Evolutionary conservation across 2,797 vertebrate species (phyloP), one percentile per base, ranked within the genome.

Genomic region (Lerista edwardsae): DNA sequence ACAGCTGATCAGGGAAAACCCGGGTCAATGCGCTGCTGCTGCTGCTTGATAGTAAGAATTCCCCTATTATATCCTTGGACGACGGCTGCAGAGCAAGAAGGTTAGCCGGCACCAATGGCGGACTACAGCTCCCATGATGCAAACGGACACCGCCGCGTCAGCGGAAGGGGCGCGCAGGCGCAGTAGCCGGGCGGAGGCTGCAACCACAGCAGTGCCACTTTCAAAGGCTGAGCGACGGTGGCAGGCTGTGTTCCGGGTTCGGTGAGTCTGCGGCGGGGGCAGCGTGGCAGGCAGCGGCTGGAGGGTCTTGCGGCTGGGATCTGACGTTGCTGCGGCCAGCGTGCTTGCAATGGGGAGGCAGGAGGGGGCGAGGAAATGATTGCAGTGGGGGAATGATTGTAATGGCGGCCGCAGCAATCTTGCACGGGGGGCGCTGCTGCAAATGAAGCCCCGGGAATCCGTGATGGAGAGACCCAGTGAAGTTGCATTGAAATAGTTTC

Each of bases 41-140:
- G 39, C 47, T 55, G 65, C n/a, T 14, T 9, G 14, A 25, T 47
- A 12, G 7, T 15, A 12, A 1, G 27, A 19, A 8, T 3, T 55
- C 9, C 57, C 14, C 31, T 7, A 11, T 1, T 44, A 4, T 9
- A 44, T 1, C 71, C 25, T 55, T 55, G 51, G 51, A 55, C 15
- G 51, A 55, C 51, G 15, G 51, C 51, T 15, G 51, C 51, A 17
- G 51, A 17, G 51, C 51, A 17, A 51, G 12, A 51, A 47, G 11
- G n/a, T n/a, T n/a, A 39, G 25, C 0, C 11, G 21, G 1, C 8
- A 47, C 62, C 68, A 47, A 79, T 0, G 59, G 76, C 15, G 1
- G 76, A 80, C 93, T 85, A 93, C 88, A 77, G 9, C 59, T 84
- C 82, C 82, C 69, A 74, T 34, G 72, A 11, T 11, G 78, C 82